A percentile compares a stretch with the other conserved stretches of the same genome.
phyloP scores from a whole-genome alignment of 1,140 invertebrate genomes.

The Aphelenchoides avenae region DNA sequence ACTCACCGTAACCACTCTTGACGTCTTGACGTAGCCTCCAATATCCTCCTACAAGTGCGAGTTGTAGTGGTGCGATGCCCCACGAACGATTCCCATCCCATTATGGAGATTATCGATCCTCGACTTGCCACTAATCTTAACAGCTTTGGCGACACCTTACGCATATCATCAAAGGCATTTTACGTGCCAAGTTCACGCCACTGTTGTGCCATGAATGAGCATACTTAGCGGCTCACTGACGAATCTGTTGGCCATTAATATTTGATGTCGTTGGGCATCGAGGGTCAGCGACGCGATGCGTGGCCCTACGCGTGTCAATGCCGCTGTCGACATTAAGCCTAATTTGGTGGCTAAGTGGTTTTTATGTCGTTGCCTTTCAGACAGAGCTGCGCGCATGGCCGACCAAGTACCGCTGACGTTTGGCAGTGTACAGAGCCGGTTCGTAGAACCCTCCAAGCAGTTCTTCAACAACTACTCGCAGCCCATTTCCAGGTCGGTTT shows the following conservation, averaged over 20 bases:
- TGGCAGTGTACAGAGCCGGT: constrained; percentile 29
- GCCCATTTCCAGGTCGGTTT: constrained; percentile 36
- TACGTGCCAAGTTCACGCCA: too few relatives aligned
- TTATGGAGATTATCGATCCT: too few relatives aligned
- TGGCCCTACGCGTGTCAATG: not conserved
- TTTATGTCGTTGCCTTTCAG: not conserved
- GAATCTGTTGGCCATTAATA: not conserved
- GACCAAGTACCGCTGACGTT: constrained; percentile 30
- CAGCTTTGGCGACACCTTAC: too few relatives aligned
- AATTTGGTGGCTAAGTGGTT: not conserved
- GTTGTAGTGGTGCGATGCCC: too few relatives aligned
- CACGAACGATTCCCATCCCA: too few relatives aligned
- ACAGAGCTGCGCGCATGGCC: too few relatives aligned
- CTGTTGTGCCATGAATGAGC: constrained; percentile 4
- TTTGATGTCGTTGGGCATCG: not conserved
- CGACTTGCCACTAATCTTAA: too few relatives aligned
- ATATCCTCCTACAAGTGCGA: too few relatives aligned
- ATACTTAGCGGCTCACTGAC: not conserved
- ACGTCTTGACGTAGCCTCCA: too few relatives aligned
- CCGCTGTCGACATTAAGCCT: not conserved
- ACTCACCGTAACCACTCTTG: too few relatives aligned
- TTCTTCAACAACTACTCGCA: constrained; percentile 28
- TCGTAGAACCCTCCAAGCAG: constrained; percentile 29
- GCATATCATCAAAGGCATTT: too few relatives aligned
- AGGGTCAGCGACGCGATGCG: not conserved